Evolutionary conservation across 2,797 vertebrate species (phyloP).

Genomic region (Acipenser ruthenus): DNA sequence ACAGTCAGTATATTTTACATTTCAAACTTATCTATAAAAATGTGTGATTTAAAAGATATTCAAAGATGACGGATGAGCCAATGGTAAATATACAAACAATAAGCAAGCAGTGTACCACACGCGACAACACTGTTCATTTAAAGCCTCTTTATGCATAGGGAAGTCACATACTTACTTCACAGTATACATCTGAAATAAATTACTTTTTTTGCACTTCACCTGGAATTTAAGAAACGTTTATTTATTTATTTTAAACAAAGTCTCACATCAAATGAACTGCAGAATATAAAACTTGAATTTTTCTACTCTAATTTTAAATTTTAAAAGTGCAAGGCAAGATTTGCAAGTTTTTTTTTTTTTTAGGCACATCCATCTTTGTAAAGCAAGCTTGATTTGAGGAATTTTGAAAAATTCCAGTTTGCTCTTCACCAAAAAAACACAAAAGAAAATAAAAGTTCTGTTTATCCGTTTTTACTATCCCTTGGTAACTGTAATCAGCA

Average conservation of each 20-base stretch:
- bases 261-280: constrained; percentile 47
- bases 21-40: constrained; percentile 5
- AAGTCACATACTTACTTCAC: not conserved
- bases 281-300: constrained; percentile 67
- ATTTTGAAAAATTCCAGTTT: constrained; percentile 50
- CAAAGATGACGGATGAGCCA: not conserved
- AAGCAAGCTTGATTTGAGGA: constrained; percentile 61
- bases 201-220: not conserved
- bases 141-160: constrained; percentile 6
- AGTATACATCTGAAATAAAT: constrained; percentile 4
- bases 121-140: constrained; percentile 38
- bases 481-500: constrained; percentile 38
- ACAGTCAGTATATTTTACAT: constrained; percentile 22
- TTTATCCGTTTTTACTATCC: constrained; percentile 29
- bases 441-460: not conserved
- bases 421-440: constrained; percentile 52
- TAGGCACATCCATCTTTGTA: constrained; percentile 68
- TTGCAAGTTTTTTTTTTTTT: constrained; percentile 52
- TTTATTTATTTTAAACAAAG: constrained; percentile 42
- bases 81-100: not conserved
- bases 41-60: not conserved
- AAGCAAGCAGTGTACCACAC: constrained; percentile 14
- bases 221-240: not conserved
- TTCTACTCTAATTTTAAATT: constrained; percentile 70
- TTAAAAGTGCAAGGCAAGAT: constrained; percentile 74